Evolutionary conservation across 2,113 vertebrate species (phyloP), one percentile per base, ranked within the genome.

Genomic region (Leptosomus discolor): DNA sequence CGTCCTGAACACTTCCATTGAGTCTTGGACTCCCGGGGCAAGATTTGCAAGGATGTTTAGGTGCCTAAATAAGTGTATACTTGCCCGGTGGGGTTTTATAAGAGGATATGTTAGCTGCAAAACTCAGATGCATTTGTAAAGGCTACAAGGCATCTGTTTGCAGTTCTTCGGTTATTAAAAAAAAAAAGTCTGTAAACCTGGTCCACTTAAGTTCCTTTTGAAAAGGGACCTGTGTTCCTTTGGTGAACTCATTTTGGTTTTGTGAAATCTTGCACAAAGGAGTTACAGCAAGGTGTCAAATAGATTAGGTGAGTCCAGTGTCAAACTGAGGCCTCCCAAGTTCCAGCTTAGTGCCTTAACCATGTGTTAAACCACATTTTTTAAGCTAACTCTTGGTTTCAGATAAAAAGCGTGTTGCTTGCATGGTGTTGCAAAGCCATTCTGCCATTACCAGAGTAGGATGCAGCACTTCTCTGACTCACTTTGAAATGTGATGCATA

Each of bases 281-380:
- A 63, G 9, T 56, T 5, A n/a, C n/a, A n/a, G n/a, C n/a, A n/a
- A n/a, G n/a, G n/a, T n/a, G n/a, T n/a, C n/a, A n/a, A n/a, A n/a
- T n/a, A n/a, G n/a, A n/a, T n/a, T n/a, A n/a, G n/a, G 2, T 8
- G 45, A 37, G 45, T 34, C n/a, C 48, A 30, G 57, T 24, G 3
- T 15, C 61, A 32, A 8, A 5, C 1, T 0, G 9, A 2, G 10
- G 19, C 37, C 41, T 81, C 29, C 30, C 11, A 23, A 17, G 2
- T 39, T 36, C 56, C 32, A 36, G 4, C 32, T 46, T 39, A 16
- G 39, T 23, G 26, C 60, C 24, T 39, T 19, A 7, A 36, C 13
- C 9, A 0, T 3, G 1, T 14, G 23, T 7, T 15, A 68, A 76
- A 39, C 2, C 1, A 0, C 2, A 0, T 51, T n/a, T 22, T 4